phyloP scores from a whole-genome alignment of 2,888 invertebrate species.

The Catonia carolina region DNA sequence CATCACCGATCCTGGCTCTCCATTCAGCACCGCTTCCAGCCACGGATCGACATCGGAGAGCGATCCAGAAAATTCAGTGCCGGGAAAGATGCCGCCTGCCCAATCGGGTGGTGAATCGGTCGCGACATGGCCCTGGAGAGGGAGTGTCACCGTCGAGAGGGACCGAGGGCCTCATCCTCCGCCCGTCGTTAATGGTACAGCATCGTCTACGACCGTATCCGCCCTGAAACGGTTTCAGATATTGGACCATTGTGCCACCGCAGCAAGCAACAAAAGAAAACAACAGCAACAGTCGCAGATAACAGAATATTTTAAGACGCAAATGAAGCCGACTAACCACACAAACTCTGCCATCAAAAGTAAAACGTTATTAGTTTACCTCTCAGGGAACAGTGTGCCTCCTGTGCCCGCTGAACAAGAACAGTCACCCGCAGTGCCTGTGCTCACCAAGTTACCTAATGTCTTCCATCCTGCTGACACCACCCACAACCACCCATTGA shows the following conservation, averaged over 20 bases:
- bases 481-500: too few species aligned
- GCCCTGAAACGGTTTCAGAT: conserved; percentile 9
- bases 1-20: conserved; percentile 80
- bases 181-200: not conserved
- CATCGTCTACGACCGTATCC: not conserved
- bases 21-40: conserved; percentile 57
- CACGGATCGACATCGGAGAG: conserved; percentile 18
- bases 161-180: conserved; percentile 7
- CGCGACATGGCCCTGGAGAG: conserved; percentile 27
- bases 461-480: conserved; percentile 15
- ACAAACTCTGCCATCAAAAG: too few species aligned
- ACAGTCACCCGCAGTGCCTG: conserved; percentile 11
- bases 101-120: conserved; percentile 27
- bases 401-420: conserved; percentile 7
- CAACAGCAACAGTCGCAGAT: conserved; percentile 67
- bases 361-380: not conserved
- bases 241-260: not conserved
- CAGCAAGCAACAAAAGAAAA: conserved; percentile 4
- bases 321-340: conserved; percentile 52
- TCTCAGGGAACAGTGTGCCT: conserved; percentile 15
- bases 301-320: conserved; percentile 77
- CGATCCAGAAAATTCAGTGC: conserved; percentile 40
- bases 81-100: conserved; percentile 38
- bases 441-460: conserved; percentile 16
- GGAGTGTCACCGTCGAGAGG: conserved; percentile 6